A percentile compares a stretch with the other conserved stretches of the same genome.
phyloP scores from a whole-genome alignment of 53 echinoderm and acorn worm genomes.

The Crossaster papposus region DNA sequence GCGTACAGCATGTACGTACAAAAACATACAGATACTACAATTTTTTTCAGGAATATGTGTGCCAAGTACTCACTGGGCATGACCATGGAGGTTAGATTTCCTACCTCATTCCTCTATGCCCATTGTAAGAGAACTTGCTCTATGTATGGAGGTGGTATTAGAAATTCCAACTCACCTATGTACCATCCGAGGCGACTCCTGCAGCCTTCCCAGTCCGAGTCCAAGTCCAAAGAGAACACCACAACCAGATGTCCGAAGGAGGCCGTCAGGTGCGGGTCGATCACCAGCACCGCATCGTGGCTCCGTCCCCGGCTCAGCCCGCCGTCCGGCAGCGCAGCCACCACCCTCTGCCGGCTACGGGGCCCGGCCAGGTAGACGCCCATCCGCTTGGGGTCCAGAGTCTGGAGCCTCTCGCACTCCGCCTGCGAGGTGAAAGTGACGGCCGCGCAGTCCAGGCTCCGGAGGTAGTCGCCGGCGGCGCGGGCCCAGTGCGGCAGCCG shows the following conservation, averaged over 20 bases:
- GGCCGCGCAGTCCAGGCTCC: slow-evolving; percentile 73
- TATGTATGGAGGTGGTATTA: not conserved
- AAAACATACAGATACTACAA: not conserved
- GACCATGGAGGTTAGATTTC: too few species aligned
- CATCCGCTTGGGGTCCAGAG: slow-evolving; percentile 68
- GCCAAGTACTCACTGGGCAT: too few species aligned
- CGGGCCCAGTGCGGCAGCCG: slow-evolving; percentile 73
- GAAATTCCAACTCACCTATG: not conserved
- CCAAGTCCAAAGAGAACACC: slow-evolving; percentile 81
- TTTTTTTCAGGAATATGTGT: too few species aligned
- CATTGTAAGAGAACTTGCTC: too few species aligned
- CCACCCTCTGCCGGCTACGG: slow-evolving; percentile 48
- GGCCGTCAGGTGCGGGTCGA: slow-evolving; percentile 86
- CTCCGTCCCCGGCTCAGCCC: slow-evolving; percentile 79
- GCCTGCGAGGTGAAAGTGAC: slow-evolving; percentile 75
- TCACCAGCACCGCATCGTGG: slow-evolving; percentile 83
- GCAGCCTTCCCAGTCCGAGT: slow-evolving; percentile 75
- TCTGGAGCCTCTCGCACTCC: slow-evolving; percentile 72
- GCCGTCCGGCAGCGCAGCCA: slow-evolving; percentile 84
- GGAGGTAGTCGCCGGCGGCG: slow-evolving; percentile 69
- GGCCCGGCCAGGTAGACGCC: slow-evolving; percentile 83
- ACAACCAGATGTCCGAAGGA: slow-evolving; percentile 95
- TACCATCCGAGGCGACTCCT: slow-evolving; percentile 59
- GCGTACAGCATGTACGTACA: not conserved
- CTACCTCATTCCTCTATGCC: too few species aligned